These are phyloP conservation scores for Dipodomys merriami DNA, from an alignment of 2,113 vertebrate genomes.

Conservation along the genomic window DNA sequence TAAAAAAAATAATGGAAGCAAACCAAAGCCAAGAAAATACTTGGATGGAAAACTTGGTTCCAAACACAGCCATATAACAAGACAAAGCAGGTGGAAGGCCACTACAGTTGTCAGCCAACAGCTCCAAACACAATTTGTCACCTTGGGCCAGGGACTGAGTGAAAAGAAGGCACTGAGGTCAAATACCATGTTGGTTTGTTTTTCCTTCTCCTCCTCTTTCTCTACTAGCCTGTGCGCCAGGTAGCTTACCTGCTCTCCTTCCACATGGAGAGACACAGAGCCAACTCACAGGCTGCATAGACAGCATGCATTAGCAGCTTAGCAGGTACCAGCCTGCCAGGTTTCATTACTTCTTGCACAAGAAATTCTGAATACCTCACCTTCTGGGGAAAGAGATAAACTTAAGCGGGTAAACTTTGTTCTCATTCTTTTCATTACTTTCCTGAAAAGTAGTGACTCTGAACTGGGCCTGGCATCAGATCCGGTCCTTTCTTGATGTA, in stretches of 20 bases:
- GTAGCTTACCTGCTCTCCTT: neutral
- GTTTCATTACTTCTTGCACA: conserved; percentile 69
- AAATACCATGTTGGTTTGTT: neutral
- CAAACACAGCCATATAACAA: neutral
- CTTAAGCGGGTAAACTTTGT: conserved; percentile 18
- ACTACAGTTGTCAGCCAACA: neutral
- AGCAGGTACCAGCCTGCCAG: conserved; percentile 51
- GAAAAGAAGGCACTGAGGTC: neutral
- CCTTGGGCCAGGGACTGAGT: neutral
- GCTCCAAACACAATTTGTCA: neutral
- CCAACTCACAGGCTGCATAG: neutral
- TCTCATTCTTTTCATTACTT: conserved; percentile 56
- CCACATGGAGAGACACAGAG: neutral
- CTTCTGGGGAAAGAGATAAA: conserved; percentile 66
- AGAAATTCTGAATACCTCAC: conserved; percentile 61
- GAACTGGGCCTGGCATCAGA: neutral
- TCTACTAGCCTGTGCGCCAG: neutral
- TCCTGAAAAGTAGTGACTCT: conserved; percentile 20
- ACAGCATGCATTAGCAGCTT: neutral
- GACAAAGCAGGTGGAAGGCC: neutral
- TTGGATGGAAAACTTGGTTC: neutral
- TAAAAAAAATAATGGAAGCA: neutral
- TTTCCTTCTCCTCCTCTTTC: neutral
- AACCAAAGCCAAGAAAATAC: conserved; percentile 24
- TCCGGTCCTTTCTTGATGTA: conserved; percentile 16